Conservation (phyloP, 2,113 vertebrate genomes). For the Zosterops borbonicus region DNA sequence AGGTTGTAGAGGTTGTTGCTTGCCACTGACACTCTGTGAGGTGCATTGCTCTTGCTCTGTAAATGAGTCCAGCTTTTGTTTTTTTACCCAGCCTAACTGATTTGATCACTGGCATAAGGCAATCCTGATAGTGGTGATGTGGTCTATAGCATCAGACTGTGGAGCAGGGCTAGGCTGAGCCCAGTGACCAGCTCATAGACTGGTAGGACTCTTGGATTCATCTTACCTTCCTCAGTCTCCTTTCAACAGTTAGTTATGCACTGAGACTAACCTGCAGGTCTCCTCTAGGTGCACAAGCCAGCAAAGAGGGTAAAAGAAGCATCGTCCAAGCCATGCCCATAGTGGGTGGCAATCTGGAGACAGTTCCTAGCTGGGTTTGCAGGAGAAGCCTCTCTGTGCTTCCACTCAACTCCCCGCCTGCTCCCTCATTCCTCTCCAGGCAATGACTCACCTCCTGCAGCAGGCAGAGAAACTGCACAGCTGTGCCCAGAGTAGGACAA, state of each 20-base stretch:
- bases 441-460: neutral
- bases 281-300: neutral
- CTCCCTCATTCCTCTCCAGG: neutral
- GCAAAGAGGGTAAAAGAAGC: neutral
- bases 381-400: neutral
- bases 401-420: neutral
- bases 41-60: neutral
- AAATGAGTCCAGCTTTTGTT: neutral
- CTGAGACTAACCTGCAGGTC: neutral
- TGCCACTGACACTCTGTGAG: neutral
- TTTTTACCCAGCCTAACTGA: neutral
- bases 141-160: neutral
- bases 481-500: neutral
- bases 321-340: rapidly evolving
- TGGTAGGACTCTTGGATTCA: neutral
- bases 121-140: neutral
- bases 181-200: neutral
- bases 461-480: neutral
- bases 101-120: neutral
- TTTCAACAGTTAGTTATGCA: neutral
- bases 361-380: neutral
- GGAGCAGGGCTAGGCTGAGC: neutral
- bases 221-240: neutral
- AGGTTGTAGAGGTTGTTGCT: neutral
- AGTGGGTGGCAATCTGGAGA: neutral